Percentiles rank a stretch among this genome's conserved stretches.
Evolutionary conservation across 2,797 vertebrate species (phyloP).

Genomic region (Leontopithecus rosalia): DNA sequence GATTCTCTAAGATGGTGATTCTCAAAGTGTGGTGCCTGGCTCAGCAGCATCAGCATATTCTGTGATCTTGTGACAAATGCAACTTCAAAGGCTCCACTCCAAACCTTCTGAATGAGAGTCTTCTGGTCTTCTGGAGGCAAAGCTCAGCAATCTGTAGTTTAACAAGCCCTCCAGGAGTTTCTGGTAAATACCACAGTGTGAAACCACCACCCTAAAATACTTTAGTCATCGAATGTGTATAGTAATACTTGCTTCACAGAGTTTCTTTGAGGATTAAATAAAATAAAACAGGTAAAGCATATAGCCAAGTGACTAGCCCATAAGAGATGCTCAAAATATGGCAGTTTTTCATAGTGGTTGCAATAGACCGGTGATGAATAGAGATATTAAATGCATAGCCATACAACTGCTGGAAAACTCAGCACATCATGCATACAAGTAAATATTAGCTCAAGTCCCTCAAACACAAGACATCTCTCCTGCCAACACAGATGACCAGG

Average conservation of each 20-base stretch:
- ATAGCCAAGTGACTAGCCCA: background rate
- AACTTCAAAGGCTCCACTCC: background rate
- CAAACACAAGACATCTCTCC: background rate
- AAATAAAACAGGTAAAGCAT: background rate
- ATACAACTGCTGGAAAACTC: background rate
- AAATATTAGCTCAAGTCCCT: background rate
- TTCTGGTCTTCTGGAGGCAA: background rate
- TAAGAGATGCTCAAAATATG: background rate
- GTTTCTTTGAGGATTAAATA: constrained; percentile 1
- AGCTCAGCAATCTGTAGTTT: background rate
- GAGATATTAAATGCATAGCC: background rate
- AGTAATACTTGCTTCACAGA: background rate
- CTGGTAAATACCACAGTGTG: background rate
- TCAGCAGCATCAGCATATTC: background rate
- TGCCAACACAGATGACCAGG: background rate
- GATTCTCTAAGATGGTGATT: background rate
- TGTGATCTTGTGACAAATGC: background rate
- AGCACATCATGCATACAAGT: background rate
- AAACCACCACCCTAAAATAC: background rate
- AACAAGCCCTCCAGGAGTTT: background rate
- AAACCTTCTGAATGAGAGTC: background rate
- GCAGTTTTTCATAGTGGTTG: background rate
- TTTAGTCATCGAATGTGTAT: background rate
- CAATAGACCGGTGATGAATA: background rate
- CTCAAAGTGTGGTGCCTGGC: background rate